Evolutionary conservation across 1,140 invertebrate species (phyloP), one percentile per base, ranked within the genome.

Genomic region (Pseudomyrmex cubaensis): DNA sequence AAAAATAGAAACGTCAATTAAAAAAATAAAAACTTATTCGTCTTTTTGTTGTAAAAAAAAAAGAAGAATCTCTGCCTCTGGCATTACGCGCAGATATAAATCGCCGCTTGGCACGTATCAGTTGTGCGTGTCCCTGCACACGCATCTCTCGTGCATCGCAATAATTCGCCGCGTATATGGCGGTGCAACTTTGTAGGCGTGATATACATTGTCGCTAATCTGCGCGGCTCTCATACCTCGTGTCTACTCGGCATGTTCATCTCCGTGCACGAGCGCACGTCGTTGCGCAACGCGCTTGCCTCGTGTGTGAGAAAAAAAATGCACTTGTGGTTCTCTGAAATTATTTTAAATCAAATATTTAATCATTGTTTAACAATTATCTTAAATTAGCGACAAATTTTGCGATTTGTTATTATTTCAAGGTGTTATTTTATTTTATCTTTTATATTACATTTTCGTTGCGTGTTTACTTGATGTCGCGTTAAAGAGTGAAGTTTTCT

Each of bases 191-290:
- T 63, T 57, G 64, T 74, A 67, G 64, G 44, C 63, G 57, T 77
- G 57, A 84, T 75, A 44, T 52, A 62, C 59, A 78, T 46, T 78
- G 76, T 70, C 57, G 12, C 57, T 62, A 72, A 17, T 62, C 48
- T 35, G 8, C 54, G 22, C 25, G 63, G 13, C 17, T 50, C 17
- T 50, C 48, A 13, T 62, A 62, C 22, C 48, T 66, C 20, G 17
- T 48, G 66, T 63, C 17, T 59, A 48, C 54, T 20, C 17, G 63
- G 83, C 22, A 67, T 56, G 70, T 73, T 67, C 44, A n/a, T 13
- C n/a, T 57, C 9, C 50, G 13, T 1, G 2, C 35, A 13, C 64
- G 46, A 4, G 25, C 25, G 35, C 35, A 67, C 75, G 54, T 22
- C 20, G n/a, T 46, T 72, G 22, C 13, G 12, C 46, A 44, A 9